Evolutionary conservation across 2,888 invertebrate species (phyloP).

Genomic region (Leptogaster cylindrica): DNA sequence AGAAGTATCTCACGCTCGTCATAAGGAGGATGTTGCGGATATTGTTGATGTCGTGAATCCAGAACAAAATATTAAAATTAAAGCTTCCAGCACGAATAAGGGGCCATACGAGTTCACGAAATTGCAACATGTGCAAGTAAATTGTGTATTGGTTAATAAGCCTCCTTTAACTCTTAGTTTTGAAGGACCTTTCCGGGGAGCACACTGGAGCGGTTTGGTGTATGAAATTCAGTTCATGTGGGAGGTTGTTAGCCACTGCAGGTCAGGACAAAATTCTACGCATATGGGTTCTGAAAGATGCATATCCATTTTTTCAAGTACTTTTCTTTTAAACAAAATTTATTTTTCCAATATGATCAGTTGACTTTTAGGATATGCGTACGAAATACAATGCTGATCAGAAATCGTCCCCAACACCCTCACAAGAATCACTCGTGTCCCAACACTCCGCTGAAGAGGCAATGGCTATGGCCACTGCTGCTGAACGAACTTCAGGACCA

Average conservation of each 20-base stretch:
- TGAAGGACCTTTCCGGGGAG: slow-evolving; percentile 76
- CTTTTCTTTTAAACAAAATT: slow-evolving; percentile 41
- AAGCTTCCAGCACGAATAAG: slow-evolving; percentile 94
- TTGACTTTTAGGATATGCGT: slow-evolving; percentile 81
- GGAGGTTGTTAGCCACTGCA: slow-evolving; percentile 92
- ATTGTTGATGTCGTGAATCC: slow-evolving; percentile 81
- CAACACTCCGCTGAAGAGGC: slow-evolving; percentile 73
- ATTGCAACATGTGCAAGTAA: slow-evolving; percentile 84
- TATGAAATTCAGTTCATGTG: slow-evolving; percentile 97
- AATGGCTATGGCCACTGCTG: slow-evolving; percentile 66
- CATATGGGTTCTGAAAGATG: slow-evolving; percentile 93
- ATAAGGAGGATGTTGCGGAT: slow-evolving; percentile 85
- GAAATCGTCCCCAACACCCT: slow-evolving; percentile 90
- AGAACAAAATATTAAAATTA: slow-evolving; percentile 84
- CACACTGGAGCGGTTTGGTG: slow-evolving; percentile 97
- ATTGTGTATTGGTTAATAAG: neutral
- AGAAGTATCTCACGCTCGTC: slow-evolving; percentile 85
- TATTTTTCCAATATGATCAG: neutral
- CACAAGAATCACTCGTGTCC: slow-evolving; percentile 88
- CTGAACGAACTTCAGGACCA: slow-evolving; percentile 69
- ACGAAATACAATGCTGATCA: slow-evolving; percentile 90
- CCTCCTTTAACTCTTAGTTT: neutral
- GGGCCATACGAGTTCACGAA: slow-evolving; percentile 96
- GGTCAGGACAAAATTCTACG: slow-evolving; percentile 94
- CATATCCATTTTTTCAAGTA: slow-evolving; percentile 87